phyloP scores from a whole-genome alignment of 1,140 invertebrate species.

The Bombus affinis region DNA sequence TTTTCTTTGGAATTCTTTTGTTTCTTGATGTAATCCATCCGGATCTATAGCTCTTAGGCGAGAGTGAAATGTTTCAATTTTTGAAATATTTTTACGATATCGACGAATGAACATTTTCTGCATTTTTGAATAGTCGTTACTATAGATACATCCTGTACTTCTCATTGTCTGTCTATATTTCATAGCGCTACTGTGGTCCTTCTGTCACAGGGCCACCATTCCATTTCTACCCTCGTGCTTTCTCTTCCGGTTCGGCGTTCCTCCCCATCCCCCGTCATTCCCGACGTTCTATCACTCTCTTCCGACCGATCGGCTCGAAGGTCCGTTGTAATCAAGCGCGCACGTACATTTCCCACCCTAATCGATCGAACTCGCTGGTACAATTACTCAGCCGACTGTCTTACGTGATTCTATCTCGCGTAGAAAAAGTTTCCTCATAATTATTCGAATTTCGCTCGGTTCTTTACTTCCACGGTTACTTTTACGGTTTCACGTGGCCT shows the following conservation, averaged over 20 bases:
- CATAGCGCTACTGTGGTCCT: neutral
- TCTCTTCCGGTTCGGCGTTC: conserved; percentile 26
- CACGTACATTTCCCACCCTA: conserved; percentile 44
- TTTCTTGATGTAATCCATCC: neutral
- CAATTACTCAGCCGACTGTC: conserved; percentile 48
- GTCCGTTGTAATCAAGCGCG: conserved; percentile 57
- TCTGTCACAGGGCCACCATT: neutral
- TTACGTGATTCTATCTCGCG: conserved; percentile 40
- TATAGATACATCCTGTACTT: neutral
- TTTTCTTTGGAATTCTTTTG: neutral
- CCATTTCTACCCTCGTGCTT: neutral
- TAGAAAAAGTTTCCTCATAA: neutral
- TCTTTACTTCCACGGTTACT: too few relatives aligned
- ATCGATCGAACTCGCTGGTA: conserved; percentile 61
- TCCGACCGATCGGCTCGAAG: conserved; percentile 56
- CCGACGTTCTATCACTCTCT: conserved; percentile 53
- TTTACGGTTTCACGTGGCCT: too few relatives aligned
- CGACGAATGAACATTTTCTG: neutral
- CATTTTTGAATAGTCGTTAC: neutral
- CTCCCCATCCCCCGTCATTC: neutral
- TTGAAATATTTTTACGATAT: neutral
- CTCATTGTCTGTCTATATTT: neutral
- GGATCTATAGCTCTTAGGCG: neutral
- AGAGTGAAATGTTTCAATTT: neutral
- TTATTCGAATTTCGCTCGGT: neutral